Base-by-base conservation (phyloP, 2,113 vertebrate genomes). In the Actinemys pallida region DNA sequence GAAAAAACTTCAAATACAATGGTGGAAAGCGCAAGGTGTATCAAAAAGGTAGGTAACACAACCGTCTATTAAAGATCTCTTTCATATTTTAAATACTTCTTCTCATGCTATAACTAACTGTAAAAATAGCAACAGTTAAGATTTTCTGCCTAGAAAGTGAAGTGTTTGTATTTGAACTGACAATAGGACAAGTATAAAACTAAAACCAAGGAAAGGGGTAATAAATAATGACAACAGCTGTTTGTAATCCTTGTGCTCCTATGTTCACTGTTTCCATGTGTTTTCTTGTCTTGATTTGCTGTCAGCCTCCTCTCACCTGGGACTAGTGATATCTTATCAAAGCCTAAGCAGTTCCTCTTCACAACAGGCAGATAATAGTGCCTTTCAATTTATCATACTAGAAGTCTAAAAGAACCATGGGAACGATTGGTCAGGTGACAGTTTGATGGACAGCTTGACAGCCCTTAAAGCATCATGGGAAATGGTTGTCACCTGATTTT, bases 291-390 rank as follows among this genome's bases (percentile, higher is more conserved):
- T 98, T 98, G 98, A 99, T 98, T 98, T 98, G 98, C 99, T 99
- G 98, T 99, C 99, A 99, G 98, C 98, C 96, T 97, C 97, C 98
- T 98, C 98, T 99, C 99, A 99, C 99, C 99, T 99, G 99, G 99
- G 99, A 99, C 98, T 98, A 98, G 99, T 99, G 99, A 99, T 99
- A 99, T 99, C 99, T 99, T 99, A 99, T 99, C 99, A 99, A 99
- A 99, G 99, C 99, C 98, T 97, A 98, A 99, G 99, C 99, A 99
- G 99, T 98, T 99, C 98, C 98, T 98, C 98, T 98, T 98, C 98
- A 98, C 97, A 98, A 98, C 96, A 97, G 96, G 95, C 98, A 98
- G 98, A 99, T 99, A 99, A 99, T 99, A 98, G 98, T 96, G 98
- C 98, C 98, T 99, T 99, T 99, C 99, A 99, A 98, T 98, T 98